Conservation (phyloP, 2,888 invertebrate species). For the Falcaria lacertinaria region DNA sequence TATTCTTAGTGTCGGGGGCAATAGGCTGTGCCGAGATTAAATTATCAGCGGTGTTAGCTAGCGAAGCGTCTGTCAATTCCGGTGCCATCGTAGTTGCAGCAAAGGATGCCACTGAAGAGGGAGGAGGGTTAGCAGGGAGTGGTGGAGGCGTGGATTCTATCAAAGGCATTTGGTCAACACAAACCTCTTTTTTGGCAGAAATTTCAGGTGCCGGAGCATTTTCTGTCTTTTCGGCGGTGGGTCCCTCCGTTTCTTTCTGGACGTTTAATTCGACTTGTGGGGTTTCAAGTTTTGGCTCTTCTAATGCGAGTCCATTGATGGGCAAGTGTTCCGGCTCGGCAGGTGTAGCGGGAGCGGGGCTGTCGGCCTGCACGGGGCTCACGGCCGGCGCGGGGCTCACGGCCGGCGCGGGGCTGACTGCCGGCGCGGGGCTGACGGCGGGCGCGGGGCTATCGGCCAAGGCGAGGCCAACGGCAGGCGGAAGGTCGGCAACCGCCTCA, state of each 20-base stretch:
- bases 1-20: conserved; percentile 40
- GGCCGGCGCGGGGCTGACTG: conserved; percentile 21
- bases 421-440: conserved; percentile 18
- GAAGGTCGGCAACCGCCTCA: conserved; percentile 25
- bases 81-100: conserved; percentile 84
- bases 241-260: conserved; percentile 53
- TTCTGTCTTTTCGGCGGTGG: conserved; percentile 50
- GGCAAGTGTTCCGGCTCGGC: conserved; percentile 60
- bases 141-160: conserved; percentile 84
- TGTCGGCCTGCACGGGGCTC: conserved; percentile 35
- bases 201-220: conserved; percentile 63
- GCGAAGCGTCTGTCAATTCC: conserved; percentile 66
- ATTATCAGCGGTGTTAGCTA: conserved; percentile 61
- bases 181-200: conserved; percentile 74
- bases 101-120: conserved; percentile 87
- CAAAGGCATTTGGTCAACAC: conserved; percentile 80
- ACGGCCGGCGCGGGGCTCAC: conserved; percentile 35
- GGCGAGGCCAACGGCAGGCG: background rate
- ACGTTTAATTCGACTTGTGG: conserved; percentile 39
- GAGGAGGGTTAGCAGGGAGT: conserved; percentile 86
- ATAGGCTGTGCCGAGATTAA: conserved; percentile 43
- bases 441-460: conserved; percentile 2
- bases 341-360: conserved; percentile 33
- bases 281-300: conserved; percentile 49
- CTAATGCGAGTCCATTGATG: conserved; percentile 62